Conservation (phyloP, 2,797 vertebrate species). For the Allobates femoralis region DNA sequence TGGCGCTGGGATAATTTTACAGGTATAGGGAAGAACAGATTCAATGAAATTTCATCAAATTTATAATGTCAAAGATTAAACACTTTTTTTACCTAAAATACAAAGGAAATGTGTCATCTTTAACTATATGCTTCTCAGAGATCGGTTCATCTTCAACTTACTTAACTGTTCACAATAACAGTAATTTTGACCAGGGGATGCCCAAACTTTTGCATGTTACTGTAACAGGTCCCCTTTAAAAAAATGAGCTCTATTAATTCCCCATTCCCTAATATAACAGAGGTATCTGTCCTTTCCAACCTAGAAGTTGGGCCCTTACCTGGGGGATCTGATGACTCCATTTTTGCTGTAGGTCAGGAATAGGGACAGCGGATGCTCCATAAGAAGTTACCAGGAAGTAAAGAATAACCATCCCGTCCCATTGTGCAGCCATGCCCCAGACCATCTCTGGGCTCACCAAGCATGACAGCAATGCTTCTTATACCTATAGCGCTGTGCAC, state of each 20-base stretch:
- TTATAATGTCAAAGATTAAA: too few species aligned
- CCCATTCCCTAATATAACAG: background rate
- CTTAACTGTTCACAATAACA: too few species aligned
- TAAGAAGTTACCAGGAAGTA: background rate
- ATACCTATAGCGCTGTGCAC: conserved; percentile 16
- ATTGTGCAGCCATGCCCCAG: background rate
- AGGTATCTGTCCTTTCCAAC: background rate
- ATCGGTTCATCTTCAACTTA: too few species aligned
- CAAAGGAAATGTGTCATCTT: too few species aligned
- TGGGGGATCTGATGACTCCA: background rate
- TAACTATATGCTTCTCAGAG: too few species aligned
- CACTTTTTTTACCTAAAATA: too few species aligned
- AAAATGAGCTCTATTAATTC: background rate
- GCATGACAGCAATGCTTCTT: background rate
- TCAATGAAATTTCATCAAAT: too few species aligned
- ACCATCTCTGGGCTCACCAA: background rate
- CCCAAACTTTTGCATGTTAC: too few species aligned
- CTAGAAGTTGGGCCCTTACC: background rate
- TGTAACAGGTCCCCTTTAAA: background rate
- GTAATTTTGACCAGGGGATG: too few species aligned
- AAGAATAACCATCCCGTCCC: background rate
- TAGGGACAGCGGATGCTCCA: background rate
- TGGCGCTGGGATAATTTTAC: too few species aligned
- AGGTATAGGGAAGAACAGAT: too few species aligned
- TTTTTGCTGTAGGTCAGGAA: background rate